These are phyloP conservation scores for Todiramphus chloris DNA, from an alignment of 2,113 vertebrate species.

Conservation along the genomic window DNA sequence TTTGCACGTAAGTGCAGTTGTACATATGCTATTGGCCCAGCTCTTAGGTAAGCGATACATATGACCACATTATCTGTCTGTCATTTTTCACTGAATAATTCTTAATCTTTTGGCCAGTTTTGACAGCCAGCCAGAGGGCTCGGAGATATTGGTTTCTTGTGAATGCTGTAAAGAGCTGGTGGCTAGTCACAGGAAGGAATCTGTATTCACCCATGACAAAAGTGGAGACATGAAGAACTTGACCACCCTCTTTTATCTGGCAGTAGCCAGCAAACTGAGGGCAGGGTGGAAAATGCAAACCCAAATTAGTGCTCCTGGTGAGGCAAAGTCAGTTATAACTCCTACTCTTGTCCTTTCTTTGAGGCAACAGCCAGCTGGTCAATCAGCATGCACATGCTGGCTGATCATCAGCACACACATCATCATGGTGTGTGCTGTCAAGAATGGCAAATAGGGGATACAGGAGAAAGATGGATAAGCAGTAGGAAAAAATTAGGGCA, in stretches of 20 bases:
- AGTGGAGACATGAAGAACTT: neutral
- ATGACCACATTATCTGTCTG: neutral
- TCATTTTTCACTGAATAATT: neutral
- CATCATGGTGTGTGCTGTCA: neutral
- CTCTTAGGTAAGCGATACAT: neutral
- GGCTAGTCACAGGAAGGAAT: neutral
- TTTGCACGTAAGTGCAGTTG: neutral
- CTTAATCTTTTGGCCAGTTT: neutral
- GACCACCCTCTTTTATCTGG: neutral
- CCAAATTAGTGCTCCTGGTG: neutral
- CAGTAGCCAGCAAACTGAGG: neutral
- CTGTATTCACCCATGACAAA: neutral
- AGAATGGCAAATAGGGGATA: neutral
- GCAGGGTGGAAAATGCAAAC: neutral
- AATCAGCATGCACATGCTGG: accelerated
- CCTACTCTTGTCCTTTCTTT: neutral
- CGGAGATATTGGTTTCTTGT: neutral
- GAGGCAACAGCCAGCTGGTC: neutral
- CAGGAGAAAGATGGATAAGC: neutral
- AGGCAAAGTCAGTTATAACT: neutral
- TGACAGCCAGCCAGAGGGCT: neutral
- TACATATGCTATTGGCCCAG: accelerated
- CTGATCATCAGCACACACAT: neutral
- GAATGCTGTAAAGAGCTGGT: neutral
- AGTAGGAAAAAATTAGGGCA: neutral